Evolutionary conservation across 2,113 vertebrate genomes (phyloP), one percentile per base, ranked within the genome.

Genomic region (Eonycteris spelaea): DNA sequence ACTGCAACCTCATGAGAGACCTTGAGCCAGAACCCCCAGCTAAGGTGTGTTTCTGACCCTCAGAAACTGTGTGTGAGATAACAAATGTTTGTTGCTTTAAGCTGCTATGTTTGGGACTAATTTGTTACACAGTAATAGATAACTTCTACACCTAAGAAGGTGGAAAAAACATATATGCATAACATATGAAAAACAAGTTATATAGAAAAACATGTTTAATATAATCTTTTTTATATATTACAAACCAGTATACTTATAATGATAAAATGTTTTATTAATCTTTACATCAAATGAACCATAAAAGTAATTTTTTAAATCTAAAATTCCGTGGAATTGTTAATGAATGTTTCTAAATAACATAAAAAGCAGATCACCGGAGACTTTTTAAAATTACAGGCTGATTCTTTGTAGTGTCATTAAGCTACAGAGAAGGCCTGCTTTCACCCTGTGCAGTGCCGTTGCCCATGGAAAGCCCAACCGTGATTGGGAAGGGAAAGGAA

Each of bases 261-360:
- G 16, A 78, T 35, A 59, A 51, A 51, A 51, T 16, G 51, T 74
- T 91, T 95, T 16, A 84, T 73, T 73, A 7, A 43, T 95, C 80
- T 48, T 84, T 74, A 6, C 71, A 70, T 45, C 59, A 85, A 95
- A 70, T 43, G 19, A 91, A 75, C 53, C 28, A 61, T 63, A 59
- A 88, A 87, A 82, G 70, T 74, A 55, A 82, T 93, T 70, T 88
- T 77, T 95, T 38, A 10, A 65, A 71, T 51, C 12, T 75, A 86
- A 90, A 86, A 19, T 30, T 53, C 21, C n/a, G 55, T 35, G 9
- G 48, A 53, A 57, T 79, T 51, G 15, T 70, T 83, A 51, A 61
- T 45, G 75, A 94, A 77, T 33, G 10, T 10, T 80, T n/a, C 18
- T n/a, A 85, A 94, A 59, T 22, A 67, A 21, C 14, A 11, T 35